Evolutionary conservation across 2,888 invertebrate genomes (phyloP).

Genomic region (Autographa pulchrina): DNA sequence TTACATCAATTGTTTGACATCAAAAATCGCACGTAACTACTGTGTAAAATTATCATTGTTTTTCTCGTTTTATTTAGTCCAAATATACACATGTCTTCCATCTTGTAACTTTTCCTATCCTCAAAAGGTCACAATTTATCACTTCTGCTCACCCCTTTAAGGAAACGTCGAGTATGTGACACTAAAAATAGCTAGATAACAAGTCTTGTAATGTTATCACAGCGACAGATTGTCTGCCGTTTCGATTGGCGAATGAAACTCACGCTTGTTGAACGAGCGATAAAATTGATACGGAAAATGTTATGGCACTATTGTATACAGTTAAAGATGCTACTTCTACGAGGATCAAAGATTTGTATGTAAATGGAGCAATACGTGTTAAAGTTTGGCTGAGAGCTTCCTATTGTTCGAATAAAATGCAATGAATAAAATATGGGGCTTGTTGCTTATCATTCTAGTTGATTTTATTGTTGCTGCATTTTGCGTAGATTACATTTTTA

Average conservation of each 20-base stretch:
- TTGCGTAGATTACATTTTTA: neutral
- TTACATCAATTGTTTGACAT: no score
- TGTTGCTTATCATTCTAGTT: neutral
- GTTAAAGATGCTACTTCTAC: slow-evolving; percentile 2
- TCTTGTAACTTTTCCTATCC: slow-evolving; percentile 16
- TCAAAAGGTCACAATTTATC: slow-evolving; percentile 44
- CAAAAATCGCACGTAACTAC: no score
- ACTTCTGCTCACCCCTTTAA: slow-evolving; percentile 38
- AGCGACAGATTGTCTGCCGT: slow-evolving; percentile 68
- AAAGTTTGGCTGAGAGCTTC: neutral
- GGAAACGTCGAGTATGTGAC: slow-evolving; percentile 46
- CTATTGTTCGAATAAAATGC: neutral
- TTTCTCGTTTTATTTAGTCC: neutral
- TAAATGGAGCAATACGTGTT: neutral
- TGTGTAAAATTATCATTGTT: neutral
- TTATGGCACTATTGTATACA: slow-evolving; percentile 4
- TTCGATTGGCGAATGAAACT: slow-evolving; percentile 60
- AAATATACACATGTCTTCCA: neutral
- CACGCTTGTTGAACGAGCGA: slow-evolving; percentile 47
- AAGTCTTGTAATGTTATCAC: slow-evolving; percentile 63
- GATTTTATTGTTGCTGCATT: neutral
- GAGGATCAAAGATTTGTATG: neutral
- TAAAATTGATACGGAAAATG: slow-evolving; percentile 47
- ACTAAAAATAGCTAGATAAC: slow-evolving; percentile 65
- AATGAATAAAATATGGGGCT: neutral